Evolutionary conservation across 2,888 invertebrate genomes (phyloP).

Genomic region (Platypus cylindrus): DNA sequence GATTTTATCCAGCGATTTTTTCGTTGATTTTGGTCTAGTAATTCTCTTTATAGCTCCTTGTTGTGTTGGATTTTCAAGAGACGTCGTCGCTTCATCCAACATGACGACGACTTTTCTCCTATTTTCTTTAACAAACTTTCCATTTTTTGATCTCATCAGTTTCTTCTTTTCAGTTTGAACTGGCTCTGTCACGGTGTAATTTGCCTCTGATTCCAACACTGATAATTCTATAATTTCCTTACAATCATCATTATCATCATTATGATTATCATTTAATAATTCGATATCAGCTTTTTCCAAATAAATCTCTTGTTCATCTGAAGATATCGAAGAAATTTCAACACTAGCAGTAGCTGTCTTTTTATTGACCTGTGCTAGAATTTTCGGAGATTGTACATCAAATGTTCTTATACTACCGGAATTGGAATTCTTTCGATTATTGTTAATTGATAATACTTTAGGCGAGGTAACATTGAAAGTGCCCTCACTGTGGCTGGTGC

Average conservation of each 20-base stretch:
- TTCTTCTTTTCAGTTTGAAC: background rate
- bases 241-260: background rate
- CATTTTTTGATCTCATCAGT: background rate
- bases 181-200: too few species aligned
- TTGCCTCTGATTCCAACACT: too few species aligned
- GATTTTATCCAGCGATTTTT: too few species aligned
- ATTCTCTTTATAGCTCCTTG: too few species aligned
- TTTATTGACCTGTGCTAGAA: too few species aligned
- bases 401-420: constrained; percentile 18
- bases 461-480: constrained; percentile 19
- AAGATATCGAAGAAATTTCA: too few species aligned
- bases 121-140: background rate
- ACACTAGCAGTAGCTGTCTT: too few species aligned
- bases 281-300: constrained; percentile 12
- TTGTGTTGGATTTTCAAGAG: constrained; percentile 1
- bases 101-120: too few species aligned
- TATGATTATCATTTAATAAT: constrained; percentile 8
- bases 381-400: constrained; percentile 17
- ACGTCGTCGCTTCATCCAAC: too few species aligned
- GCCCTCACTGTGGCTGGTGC: constrained; percentile 13
- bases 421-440: constrained; percentile 8
- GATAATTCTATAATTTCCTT: background rate
- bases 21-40: too few species aligned
- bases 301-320: constrained; percentile 2
- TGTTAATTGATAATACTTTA: constrained; percentile 6